Evolutionary conservation across 2,113 vertebrate genomes (phyloP).

Genomic region (Miniopterus natalensis): DNA sequence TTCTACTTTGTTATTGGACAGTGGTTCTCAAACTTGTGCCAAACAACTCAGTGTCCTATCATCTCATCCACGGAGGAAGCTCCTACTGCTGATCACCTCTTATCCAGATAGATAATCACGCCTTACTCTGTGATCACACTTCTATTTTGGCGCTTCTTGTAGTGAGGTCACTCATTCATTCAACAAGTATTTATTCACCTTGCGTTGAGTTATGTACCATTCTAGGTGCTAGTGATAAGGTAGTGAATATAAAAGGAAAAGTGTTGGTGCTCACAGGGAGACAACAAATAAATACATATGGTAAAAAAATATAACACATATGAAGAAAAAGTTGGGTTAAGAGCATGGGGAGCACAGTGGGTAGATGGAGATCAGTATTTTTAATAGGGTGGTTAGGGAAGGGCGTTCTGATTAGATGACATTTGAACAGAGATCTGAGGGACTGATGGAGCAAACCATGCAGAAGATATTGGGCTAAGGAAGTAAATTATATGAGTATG

Average conservation of each 20-base stretch:
- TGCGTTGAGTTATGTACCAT: neutral
- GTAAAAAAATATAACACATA: neutral
- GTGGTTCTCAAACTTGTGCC: neutral
- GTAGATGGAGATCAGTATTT: neutral
- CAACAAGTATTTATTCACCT: neutral
- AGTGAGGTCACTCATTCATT: conserved; percentile 31
- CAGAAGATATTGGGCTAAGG: neutral
- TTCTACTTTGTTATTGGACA: neutral
- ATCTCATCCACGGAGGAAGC: neutral
- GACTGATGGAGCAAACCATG: neutral
- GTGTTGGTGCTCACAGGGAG: neutral
- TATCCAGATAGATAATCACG: neutral
- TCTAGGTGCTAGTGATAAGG: neutral
- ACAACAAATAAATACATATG: neutral
- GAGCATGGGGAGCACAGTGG: neutral
- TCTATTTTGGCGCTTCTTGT: neutral
- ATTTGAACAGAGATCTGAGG: neutral
- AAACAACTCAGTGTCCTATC: neutral
- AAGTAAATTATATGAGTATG: neutral
- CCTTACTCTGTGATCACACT: neutral
- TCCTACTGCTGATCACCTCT: neutral
- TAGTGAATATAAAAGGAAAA: neutral
- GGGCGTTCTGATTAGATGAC: neutral
- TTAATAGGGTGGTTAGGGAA: neutral
- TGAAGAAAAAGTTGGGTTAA: neutral